Percentiles rank a stretch among this genome's conserved stretches.
phyloP scores from a whole-genome alignment of 2,888 invertebrate species.

The Aphidius colemani region DNA sequence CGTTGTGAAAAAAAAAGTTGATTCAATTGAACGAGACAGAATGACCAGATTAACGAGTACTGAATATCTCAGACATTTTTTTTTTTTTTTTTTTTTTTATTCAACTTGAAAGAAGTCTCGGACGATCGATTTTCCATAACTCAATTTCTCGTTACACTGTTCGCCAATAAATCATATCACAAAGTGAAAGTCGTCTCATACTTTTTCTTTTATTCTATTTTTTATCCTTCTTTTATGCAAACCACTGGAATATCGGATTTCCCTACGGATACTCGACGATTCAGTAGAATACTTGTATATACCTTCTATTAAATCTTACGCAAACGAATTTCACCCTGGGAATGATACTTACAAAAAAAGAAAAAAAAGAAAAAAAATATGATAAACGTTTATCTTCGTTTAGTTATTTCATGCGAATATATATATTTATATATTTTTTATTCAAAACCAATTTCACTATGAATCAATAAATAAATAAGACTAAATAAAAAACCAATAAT shows the following conservation, averaged over 20 bases:
- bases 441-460: neutral
- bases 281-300: conserved; percentile 13
- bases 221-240: conserved; percentile 14
- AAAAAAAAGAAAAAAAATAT: neutral
- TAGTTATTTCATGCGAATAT: neutral
- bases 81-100: no score
- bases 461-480: neutral
- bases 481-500: neutral
- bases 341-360: conserved; percentile 3
- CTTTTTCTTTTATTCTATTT: conserved; percentile 1
- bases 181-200: conserved; percentile 16
- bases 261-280: conserved; percentile 20
- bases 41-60: conserved; percentile 21
- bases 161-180: conserved; percentile 25
- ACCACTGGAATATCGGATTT: conserved; percentile 25
- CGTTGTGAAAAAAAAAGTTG: conserved; percentile 18
- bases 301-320: conserved; percentile 18
- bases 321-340: conserved; percentile 8
- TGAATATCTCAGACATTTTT: conserved; percentile 19
- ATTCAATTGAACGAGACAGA: conserved; percentile 10
- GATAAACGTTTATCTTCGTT: neutral
- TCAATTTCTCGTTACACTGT: conserved; percentile 23
- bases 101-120: neutral
- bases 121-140: conserved; percentile 25
- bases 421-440: neutral